Base-by-base conservation (phyloP, 1,140 invertebrate genomes). In the Glossosoma conforme region DNA sequence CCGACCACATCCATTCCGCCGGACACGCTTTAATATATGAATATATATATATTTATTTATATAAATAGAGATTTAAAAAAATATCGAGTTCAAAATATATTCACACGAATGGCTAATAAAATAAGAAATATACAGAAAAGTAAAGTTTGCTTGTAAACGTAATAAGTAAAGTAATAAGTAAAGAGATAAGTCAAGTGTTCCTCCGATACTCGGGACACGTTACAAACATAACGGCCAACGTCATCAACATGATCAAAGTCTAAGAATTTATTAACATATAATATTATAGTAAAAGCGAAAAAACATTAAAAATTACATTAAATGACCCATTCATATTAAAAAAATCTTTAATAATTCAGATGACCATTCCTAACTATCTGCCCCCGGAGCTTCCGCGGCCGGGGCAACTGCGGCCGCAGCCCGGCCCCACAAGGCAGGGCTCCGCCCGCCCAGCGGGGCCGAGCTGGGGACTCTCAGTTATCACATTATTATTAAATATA, bases 401-500 rank as follows among this genome's bases (percentile, higher is more conserved):
- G 11, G 32, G 32, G n/a, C 3, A 15, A 6, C 25, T 8, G 25
- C 25, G 6, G 25, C n/a, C 25, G 6, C 25, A 8, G n/a, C 25
- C 6, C 25, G n/a, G n/a, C 25, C n/a, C n/a, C 6, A 46, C 32
- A 6, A 18, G 11, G 15, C 18, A 5, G 19, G n/a, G 19, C 44
- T n/a, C 11, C 30, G 28, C 44, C 21, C 24, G 42, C 11, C 25
- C 36, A 17, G 20, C 6, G 21, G 48, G 41, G 40, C 48, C 37
- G 11, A 24, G 40, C 48, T 42, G 25, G 19, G 43, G 43, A 53
- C 43, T 46, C 51, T 53, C 51, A 53, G 51, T 46, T 46, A 53
- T 53, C 51, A 53, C 51, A 53, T 46, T 53, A 46, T 53, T 46
- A 51, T 51, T 51, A 51, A 51, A 51, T 53, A 53, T 53, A 53